Conservation (phyloP, 2,113 vertebrate genomes). For the Serinus canaria region DNA sequence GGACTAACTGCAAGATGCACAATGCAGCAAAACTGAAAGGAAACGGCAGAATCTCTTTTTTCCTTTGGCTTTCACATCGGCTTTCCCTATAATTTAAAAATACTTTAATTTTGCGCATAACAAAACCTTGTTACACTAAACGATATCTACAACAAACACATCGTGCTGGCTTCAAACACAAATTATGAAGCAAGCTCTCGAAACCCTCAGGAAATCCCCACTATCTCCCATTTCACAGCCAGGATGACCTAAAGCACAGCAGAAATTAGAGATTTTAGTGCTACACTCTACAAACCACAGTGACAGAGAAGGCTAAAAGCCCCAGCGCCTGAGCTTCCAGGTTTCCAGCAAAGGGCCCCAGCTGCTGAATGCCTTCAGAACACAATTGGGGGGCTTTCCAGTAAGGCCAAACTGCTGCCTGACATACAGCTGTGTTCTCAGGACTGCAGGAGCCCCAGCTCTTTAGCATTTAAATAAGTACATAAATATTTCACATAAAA, state of each 20-base stretch:
- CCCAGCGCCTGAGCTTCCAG: neutral
- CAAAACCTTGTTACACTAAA: neutral
- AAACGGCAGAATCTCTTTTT: neutral
- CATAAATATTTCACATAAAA: slow-evolving; percentile 71
- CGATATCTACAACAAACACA: neutral
- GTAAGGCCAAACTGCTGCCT: neutral
- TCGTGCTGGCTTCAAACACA: neutral
- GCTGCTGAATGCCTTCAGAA: neutral
- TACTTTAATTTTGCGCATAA: neutral
- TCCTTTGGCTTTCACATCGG: neutral
- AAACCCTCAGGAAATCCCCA: neutral
- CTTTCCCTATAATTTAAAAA: neutral
- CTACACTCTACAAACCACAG: neutral
- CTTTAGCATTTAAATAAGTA: slow-evolving; percentile 62
- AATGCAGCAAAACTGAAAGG: neutral
- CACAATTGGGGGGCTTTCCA: neutral
- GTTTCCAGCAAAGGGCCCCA: neutral
- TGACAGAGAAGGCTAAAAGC: neutral
- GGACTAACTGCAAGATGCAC: slow-evolving; percentile 12
- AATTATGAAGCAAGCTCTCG: neutral
- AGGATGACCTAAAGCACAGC: neutral
- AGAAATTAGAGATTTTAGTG: neutral
- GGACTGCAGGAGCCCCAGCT: neutral
- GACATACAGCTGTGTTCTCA: neutral
- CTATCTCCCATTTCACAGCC: neutral